Evolutionary conservation across 2,797 vertebrate species (phyloP).

Genomic region (Morus bassanus): DNA sequence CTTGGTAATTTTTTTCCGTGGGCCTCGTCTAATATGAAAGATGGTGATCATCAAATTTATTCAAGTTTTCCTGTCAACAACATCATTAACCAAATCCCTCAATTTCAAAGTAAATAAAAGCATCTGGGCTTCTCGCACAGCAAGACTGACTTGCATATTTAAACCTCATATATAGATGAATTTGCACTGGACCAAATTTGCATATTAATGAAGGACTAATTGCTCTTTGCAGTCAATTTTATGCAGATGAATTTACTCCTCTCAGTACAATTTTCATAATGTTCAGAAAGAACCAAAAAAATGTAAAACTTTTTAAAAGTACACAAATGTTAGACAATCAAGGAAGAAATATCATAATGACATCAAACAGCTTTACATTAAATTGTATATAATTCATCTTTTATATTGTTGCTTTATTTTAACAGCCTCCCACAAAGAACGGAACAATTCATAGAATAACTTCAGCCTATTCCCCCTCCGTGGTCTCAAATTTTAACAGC

Average conservation of each 20-base stretch:
- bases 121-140: conserved; percentile 72
- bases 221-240: conserved; percentile 76
- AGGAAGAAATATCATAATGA: conserved; percentile 58
- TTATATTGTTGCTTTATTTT: conserved; percentile 54
- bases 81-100: conserved; percentile 75
- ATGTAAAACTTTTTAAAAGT: conserved; percentile 53
- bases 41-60: conserved; percentile 73
- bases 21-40: conserved; percentile 68
- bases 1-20: conserved; percentile 58
- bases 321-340: conserved; percentile 52
- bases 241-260: conserved; percentile 76
- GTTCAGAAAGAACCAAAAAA: conserved; percentile 63
- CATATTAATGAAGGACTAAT: conserved; percentile 80
- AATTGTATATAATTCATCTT: conserved; percentile 47
- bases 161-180: conserved; percentile 71
- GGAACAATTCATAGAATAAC: conserved; percentile 47
- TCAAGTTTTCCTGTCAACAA: conserved; percentile 76
- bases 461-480: conserved; percentile 46
- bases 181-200: conserved; percentile 76
- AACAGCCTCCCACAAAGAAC: conserved; percentile 49
- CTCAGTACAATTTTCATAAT: conserved; percentile 72
- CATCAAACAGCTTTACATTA: conserved; percentile 58
- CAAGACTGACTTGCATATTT: conserved; percentile 73
- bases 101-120: conserved; percentile 80
- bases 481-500: conserved; percentile 44